Evolutionary conservation across 37 sponge, comb jelly and placozoan species (phyloP).

Genomic region (Aphrocallistes beatrix): DNA sequence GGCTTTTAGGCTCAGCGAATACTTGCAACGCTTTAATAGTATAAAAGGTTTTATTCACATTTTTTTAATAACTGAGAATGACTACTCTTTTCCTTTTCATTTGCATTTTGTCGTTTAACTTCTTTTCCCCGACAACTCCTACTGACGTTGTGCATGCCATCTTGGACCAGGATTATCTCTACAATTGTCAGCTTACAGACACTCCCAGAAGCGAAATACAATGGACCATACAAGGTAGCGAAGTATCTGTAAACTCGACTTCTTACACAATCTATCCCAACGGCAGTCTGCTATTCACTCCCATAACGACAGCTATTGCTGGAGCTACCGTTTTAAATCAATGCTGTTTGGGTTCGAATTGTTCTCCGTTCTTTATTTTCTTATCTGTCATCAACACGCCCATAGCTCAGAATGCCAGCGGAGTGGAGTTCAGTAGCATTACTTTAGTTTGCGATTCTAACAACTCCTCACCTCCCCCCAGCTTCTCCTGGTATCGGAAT

Average conservation of each 20-base stretch:
- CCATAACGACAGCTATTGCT: neutral
- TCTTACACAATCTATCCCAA: neutral
- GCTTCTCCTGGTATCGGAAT: neutral
- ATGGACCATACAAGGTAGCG: neutral
- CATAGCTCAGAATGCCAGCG: neutral
- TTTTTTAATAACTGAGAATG: neutral
- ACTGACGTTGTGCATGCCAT: neutral
- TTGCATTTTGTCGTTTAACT: neutral
- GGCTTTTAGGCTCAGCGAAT: no score
- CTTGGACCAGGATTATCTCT: neutral
- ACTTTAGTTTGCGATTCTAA: neutral
- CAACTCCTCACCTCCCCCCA: neutral
- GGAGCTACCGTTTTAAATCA: neutral
- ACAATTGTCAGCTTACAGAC: neutral
- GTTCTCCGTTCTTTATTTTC: neutral
- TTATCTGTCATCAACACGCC: neutral
- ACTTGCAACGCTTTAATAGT: no score
- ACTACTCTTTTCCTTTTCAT: neutral
- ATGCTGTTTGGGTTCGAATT: neutral
- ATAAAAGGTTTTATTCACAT: no score
- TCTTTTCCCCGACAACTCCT: neutral
- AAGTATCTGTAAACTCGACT: neutral
- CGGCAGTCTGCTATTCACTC: neutral
- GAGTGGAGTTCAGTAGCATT: neutral
- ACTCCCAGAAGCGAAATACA: neutral